A percentile compares a stretch with the other conserved stretches of the same genome.
Evolutionary conservation across 2,888 invertebrate species (phyloP).

Genomic region (Rosalia funebris): DNA sequence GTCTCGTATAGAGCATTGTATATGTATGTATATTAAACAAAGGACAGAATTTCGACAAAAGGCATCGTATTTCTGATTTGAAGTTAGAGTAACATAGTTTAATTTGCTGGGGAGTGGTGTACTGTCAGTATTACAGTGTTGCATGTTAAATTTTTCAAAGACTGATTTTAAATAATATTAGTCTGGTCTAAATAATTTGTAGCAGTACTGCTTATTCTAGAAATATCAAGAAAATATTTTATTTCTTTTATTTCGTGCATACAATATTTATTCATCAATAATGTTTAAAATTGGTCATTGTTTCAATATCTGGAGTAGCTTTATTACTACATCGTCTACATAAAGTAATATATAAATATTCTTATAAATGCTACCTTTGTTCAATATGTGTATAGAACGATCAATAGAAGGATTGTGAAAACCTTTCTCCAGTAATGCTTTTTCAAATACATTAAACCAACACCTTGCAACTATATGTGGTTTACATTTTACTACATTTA

Average conservation of each 20-base stretch:
- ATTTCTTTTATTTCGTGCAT: no score
- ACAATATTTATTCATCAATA: background rate
- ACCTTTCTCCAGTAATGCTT: slow-evolving; percentile 7
- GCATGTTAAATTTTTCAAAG: slow-evolving; percentile 47
- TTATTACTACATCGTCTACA: slow-evolving; percentile 14
- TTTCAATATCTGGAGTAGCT: background rate
- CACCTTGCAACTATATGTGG: background rate
- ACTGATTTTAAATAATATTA: slow-evolving; percentile 40
- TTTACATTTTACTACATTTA: slow-evolving; percentile 1
- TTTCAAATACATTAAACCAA: slow-evolving; percentile 2
- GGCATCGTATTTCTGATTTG: slow-evolving; percentile 42
- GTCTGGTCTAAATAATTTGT: slow-evolving; percentile 32
- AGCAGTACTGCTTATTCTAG: slow-evolving; percentile 31
- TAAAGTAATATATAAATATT: no score
- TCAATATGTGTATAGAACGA: slow-evolving; percentile 12
- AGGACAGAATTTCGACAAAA: slow-evolving; percentile 38
- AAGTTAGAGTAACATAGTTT: slow-evolving; percentile 44
- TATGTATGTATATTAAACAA: slow-evolving; percentile 43
- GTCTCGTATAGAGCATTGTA: slow-evolving; percentile 33
- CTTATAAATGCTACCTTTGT: background rate
- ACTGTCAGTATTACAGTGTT: slow-evolving; percentile 35
- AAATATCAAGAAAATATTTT: no score
- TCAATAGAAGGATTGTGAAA: slow-evolving; percentile 13
- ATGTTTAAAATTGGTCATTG: slow-evolving; percentile 6
- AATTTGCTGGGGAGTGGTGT: slow-evolving; percentile 45